phyloP scores from a whole-genome alignment of 2,888 invertebrate genomes.

The Alcis repandata region DNA sequence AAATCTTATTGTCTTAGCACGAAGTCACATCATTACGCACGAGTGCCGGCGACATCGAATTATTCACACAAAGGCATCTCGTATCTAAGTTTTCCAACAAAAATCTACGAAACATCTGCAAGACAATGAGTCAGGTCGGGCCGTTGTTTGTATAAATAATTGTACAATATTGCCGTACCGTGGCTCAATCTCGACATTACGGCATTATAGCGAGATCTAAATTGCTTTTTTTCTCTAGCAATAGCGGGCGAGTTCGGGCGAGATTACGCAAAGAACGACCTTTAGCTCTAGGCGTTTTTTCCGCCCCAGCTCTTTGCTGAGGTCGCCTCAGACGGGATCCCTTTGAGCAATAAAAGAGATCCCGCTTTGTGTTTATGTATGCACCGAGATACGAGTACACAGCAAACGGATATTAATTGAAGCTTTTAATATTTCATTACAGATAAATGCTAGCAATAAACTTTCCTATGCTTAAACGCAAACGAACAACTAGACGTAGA shows the following conservation, averaged over 20 bases:
- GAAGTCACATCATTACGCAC: background rate
- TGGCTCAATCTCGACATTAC: slow-evolving; percentile 53
- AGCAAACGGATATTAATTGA: slow-evolving; percentile 12
- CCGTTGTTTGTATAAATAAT: slow-evolving; percentile 36
- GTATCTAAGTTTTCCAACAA: slow-evolving; percentile 13
- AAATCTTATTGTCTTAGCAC: slow-evolving; percentile 3
- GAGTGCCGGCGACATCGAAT: background rate
- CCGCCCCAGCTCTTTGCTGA: slow-evolving; percentile 59
- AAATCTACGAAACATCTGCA: slow-evolving; percentile 28
- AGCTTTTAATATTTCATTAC: slow-evolving; percentile 1
- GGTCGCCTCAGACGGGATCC: slow-evolving; percentile 55
- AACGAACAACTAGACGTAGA: too few species aligned
- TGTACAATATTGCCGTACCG: slow-evolving; percentile 31
- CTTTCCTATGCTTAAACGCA: too few species aligned
- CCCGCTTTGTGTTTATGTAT: slow-evolving; percentile 42
- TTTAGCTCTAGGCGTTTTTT: slow-evolving; percentile 67
- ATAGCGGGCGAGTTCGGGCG: slow-evolving; percentile 48
- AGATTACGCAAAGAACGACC: slow-evolving; percentile 70
- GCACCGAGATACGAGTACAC: slow-evolving; percentile 15
- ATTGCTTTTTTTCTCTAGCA: slow-evolving; percentile 64
- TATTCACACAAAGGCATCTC: slow-evolving; percentile 11
- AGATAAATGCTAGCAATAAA: slow-evolving; percentile 1
- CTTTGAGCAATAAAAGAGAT: slow-evolving; percentile 54
- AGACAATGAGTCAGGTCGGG: slow-evolving; percentile 22
- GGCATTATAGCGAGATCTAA: slow-evolving; percentile 57